Base-by-base conservation (phyloP, 2,888 invertebrate genomes). In the Metacarcinus magister region DNA sequence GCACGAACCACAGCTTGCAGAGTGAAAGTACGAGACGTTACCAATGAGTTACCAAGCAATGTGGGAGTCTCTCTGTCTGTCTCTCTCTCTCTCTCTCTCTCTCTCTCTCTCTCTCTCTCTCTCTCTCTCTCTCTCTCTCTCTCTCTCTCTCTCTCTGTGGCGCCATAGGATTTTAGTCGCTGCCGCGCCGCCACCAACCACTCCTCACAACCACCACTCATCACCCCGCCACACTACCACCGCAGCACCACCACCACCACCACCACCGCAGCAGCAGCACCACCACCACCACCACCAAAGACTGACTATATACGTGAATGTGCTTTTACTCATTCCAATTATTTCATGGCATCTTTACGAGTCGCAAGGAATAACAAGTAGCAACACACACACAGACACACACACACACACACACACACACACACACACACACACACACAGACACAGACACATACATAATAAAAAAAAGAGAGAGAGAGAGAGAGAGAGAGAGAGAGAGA, bases 121-220 rank as follows among this genome's bases (percentile, higher is more conserved):
- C 39, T 90, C 39, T 44, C 39, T 90, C 39, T 67, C 67, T 67
- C 67, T 67, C 67, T 67, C 67, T 67, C 67, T 67, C 67, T n/a
- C 67, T n/a, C 67, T n/a, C 67, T 32, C 82, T 32, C 82, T 82
- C 82, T 82, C 82, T 82, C 32, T 82, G 32, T 28, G 82, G 82
- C 82, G 82, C 82, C 82, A 82, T 82, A 82, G 82, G 82, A 82
- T 82, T 82, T 82, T 82, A 32, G 10, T 32, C 82, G 82, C 82
- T 32, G 82, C 32, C 82, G 82, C 82, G 82, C 82, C 32, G 32
- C 32, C 82, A 82, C 82, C 32, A 67, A 28, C 82, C n/a, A 10
- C 82, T 67, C 23, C 60, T 23, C 60, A 67, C 60, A 16, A 67
- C 60, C 60, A 67, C 67, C n/a, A 67, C 67, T n/a, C 23, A 67